phyloP scores from a whole-genome alignment of 2,797 vertebrate genomes.

The Spea hammondii region DNA sequence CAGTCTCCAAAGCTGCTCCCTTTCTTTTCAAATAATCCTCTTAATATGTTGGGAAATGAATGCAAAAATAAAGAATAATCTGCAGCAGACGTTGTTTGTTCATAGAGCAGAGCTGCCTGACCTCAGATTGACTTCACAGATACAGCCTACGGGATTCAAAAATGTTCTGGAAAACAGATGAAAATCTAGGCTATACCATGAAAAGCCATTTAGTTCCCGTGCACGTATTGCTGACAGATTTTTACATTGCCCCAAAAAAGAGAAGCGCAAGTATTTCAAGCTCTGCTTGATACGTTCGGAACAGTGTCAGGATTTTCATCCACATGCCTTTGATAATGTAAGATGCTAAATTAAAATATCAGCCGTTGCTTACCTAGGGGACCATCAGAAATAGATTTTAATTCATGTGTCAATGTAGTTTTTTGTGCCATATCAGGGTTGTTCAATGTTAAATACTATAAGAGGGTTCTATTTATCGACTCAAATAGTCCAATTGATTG shows the following conservation, averaged over 20 bases:
- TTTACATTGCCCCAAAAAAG: constrained; percentile 36
- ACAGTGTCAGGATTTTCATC: background rate
- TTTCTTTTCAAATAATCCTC: constrained; percentile 28
- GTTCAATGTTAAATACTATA: no score
- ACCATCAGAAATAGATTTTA: background rate
- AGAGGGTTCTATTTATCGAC: no score
- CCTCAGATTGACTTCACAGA: constrained; percentile 58
- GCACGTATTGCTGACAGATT: constrained; percentile 31
- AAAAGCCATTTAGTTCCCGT: constrained; percentile 41
- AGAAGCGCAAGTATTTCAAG: constrained; percentile 26
- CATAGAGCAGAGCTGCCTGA: constrained; percentile 49
- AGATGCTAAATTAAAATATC: background rate
- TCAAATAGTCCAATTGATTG: no score
- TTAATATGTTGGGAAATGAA: constrained; percentile 37
- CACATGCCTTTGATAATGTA: background rate
- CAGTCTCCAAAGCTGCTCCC: constrained; percentile 16
- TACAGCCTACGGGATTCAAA: constrained; percentile 56
- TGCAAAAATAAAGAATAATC: constrained; percentile 33
- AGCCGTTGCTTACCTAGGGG: background rate
- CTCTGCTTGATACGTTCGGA: constrained; percentile 1
- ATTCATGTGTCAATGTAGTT: background rate
- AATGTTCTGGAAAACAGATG: constrained; percentile 52
- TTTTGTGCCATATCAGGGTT: background rate
- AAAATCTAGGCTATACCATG: constrained; percentile 44
- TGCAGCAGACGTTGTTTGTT: constrained; percentile 42